Conservation (phyloP, 2,113 vertebrate genomes). For the Numida meleagris region DNA sequence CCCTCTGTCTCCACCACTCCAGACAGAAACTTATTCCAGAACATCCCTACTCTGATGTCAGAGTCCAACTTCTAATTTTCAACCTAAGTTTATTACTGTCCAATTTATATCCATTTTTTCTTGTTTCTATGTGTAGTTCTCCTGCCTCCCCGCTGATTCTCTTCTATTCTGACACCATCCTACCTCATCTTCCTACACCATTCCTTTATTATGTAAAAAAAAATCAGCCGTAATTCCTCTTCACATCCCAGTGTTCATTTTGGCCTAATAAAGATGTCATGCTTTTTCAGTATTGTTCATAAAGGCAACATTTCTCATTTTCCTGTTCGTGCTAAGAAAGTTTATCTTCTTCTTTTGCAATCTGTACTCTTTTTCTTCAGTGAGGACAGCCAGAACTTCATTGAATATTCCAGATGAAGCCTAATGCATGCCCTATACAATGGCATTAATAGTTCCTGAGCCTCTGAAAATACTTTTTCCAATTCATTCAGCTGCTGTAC, state of each 20-base stretch:
- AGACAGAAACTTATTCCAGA: not conserved
- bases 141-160: not conserved
- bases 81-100: not conserved
- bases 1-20: not conserved
- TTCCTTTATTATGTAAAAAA: constrained; percentile 8
- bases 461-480: constrained; percentile 26
- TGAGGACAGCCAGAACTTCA: not conserved
- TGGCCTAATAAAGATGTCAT: not conserved
- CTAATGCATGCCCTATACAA: not conserved
- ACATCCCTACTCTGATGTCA: not conserved
- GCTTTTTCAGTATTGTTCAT: not conserved
- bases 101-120: not conserved
- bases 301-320: not conserved
- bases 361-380: not conserved
- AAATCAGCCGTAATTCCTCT: not conserved
- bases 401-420: not conserved
- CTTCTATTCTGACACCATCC: constrained; percentile 45
- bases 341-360: not conserved
- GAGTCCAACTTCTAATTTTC: not conserved
- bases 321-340: not conserved
- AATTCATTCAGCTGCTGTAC: not conserved
- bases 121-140: not conserved
- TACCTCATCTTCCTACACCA: constrained; percentile 46
- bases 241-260: not conserved
- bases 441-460: constrained; percentile 13